Evolutionary conservation across 2,797 vertebrate genomes (phyloP).

Genomic region (Eupleurogrammus muticus): DNA sequence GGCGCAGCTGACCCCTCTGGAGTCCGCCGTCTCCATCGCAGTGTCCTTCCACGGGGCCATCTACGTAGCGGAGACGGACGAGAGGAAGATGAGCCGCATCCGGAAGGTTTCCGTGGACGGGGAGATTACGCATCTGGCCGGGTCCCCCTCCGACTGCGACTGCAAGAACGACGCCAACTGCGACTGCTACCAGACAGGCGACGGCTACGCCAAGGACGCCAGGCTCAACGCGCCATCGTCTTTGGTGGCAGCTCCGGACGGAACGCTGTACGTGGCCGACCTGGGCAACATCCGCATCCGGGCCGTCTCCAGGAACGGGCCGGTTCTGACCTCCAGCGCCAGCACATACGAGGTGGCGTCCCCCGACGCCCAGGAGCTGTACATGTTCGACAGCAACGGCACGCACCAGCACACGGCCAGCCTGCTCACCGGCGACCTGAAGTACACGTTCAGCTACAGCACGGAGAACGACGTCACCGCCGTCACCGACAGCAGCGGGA

Average conservation of each 20-base stretch:
- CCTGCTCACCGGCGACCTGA: conserved; percentile 93
- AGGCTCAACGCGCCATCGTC: conserved; percentile 95
- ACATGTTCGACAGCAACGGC: conserved; percentile 96
- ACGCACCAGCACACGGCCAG: conserved; percentile 96
- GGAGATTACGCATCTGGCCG: conserved; percentile 95
- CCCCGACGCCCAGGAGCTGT: conserved; percentile 93
- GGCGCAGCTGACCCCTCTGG: conserved; percentile 92
- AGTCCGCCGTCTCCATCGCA: conserved; percentile 92
- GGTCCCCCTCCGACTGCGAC: conserved; percentile 93
- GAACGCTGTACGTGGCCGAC: conserved; percentile 94
- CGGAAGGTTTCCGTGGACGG: conserved; percentile 94
- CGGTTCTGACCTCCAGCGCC: conserved; percentile 81
- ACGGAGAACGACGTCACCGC: conserved; percentile 95
- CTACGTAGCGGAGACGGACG: conserved; percentile 95
- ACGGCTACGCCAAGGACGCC: conserved; percentile 97
- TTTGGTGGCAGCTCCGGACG: conserved; percentile 93
- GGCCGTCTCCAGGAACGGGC: conserved; percentile 91
- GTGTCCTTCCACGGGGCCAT: conserved; percentile 94
- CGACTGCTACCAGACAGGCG: conserved; percentile 97
- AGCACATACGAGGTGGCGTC: conserved; percentile 89
- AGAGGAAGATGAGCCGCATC: conserved; percentile 95
- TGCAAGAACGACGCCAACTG: conserved; percentile 98
- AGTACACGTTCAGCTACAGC: conserved; percentile 97
- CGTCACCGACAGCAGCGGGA: conserved; percentile 94
- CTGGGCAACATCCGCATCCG: conserved; percentile 97